Evolutionary conservation across 2,888 invertebrate genomes (phyloP), one percentile per base, ranked within the genome.

Genomic region (Mylabris sibirica): DNA sequence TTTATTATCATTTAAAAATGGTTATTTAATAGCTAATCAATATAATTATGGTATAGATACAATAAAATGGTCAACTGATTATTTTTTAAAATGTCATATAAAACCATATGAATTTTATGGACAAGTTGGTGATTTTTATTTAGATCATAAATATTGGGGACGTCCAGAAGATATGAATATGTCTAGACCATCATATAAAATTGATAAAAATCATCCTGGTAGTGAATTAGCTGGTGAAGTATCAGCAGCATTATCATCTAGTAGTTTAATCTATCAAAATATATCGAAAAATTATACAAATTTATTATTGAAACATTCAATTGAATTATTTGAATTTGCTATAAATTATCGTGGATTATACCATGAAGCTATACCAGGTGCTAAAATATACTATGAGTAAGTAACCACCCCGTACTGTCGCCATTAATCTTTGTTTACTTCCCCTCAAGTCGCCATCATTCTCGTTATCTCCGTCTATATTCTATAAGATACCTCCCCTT

Each of bases 161-260:
- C 82, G 90, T 62, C 89, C 90, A 3, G 90, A 90, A 79, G 89
- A 90, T 60, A 84, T 89, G 80, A 88, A 87, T 67, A 88, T 86
- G 82, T 83, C 84, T 1, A 83, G 90, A 68, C 89, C 90, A 1
- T 86, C 89, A 4, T 88, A 85, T 78, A 89, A 88, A 79, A 87
- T 90, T 63, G 87, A 88, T 70, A 77, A 84, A 12, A 81, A 86
- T 34, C 85, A 87, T 77, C 89, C 89, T 68, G 88, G 89, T 35
- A 88, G 89, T 1, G 90, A 90, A 77, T 78, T 90, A 17, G 89
- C 89, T 1, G 89, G 87, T 0, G 90, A 90, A 78, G 87, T 88
- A 0, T 87, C 89, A 0, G 89, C 89, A 0, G 88, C 89, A 4
- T 81, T 90, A 63, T 88, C 89, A 1, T 87, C 88, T 0, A 85